Base-by-base conservation (phyloP, 2,113 vertebrate species). In the Rhinoptilus africanus region DNA sequence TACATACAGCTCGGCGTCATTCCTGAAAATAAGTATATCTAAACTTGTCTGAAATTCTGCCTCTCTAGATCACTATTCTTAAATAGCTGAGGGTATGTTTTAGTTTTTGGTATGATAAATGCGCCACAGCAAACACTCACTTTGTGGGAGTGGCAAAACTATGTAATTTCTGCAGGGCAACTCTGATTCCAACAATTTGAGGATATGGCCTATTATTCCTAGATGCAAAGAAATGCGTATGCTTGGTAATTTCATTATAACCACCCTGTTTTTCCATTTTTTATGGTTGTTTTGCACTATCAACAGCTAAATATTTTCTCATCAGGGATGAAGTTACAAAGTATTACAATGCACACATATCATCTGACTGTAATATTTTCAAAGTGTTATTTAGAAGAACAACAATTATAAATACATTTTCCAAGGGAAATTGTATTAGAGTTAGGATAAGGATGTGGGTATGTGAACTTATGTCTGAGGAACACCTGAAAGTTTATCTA, bases 261-360 rank as follows among this genome's bases (percentile, higher is more conserved):
- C 32, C 67, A 47, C 6, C 17, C 20, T 64, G 24, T 59, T 69
- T 92, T 96, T 73, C 45, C 43, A 27, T 73, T 95, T 88, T 37
- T 88, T 53, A 35, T 54, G 12, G 13, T 74, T 37, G 37, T 76
- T 93, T 92, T 67, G 54, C 34, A 16, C 60, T 86, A 84, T 74
- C 21, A 71, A 41, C 59, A 75, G 43, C 51, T 94, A 84, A 88
- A 48, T 86, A 71, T 86, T 87, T 88, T 56, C 71, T 95, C 47
- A 51, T 67, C 0, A 2, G 57, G 17, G 30, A 60, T 0, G 0
- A 71, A 81, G 21, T 69, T 78, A 24, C 0, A 1, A 68, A 81
- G 66, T 16, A 23, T 81, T 89, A 62, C 64, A 81, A 48, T 53
- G 50, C 47, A 81, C 47, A 47, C 50, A 4, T 60, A 24, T 67